These are phyloP conservation scores for Hyphantria cunea DNA, from an alignment of 1,140 invertebrate species.

Conservation along the genomic window DNA sequence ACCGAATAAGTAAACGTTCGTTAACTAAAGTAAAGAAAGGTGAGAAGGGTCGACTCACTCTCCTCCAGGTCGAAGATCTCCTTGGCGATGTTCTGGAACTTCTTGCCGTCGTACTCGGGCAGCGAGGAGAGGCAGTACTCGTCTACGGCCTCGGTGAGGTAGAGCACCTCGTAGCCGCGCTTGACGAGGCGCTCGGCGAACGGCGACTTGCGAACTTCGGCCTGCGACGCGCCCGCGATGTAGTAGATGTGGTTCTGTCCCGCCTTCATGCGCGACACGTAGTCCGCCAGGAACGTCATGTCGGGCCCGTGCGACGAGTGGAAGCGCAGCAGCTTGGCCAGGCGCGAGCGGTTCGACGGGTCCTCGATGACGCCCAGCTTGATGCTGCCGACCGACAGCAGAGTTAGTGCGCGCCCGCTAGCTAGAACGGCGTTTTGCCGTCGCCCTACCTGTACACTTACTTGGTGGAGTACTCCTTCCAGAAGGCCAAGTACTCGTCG, in stretches of 20 bases:
- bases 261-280: conserved; percentile 98
- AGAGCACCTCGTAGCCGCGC: conserved; percentile 98
- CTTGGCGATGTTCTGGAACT: conserved; percentile 99
- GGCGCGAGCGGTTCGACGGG: conserved; percentile 95
- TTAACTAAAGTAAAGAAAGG: no score
- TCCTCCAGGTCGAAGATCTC: conserved; percentile 96
- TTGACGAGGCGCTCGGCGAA: conserved; percentile 97
- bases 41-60: conserved; percentile 46
- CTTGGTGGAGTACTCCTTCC: conserved; percentile 99
- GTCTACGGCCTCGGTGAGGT: conserved; percentile 97
- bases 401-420: no score
- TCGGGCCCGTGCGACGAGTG: conserved; percentile 88
- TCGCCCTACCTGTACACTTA: conserved; percentile 69
- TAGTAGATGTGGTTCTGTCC: conserved; percentile 98
- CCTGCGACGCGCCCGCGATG: conserved; percentile 93
- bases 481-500: conserved; percentile 96
- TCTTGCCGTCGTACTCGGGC: conserved; percentile 99
- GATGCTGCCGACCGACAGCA: conserved; percentile 83
- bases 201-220: conserved; percentile 96
- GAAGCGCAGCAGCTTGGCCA: conserved; percentile 97
- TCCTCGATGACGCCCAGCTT: conserved; percentile 99
- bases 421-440: no score
- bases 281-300: conserved; percentile 92
- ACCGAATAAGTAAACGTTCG: no score
- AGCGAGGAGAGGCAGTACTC: conserved; percentile 98